These are phyloP conservation scores for Cuculus canorus DNA, from an alignment of 2,797 vertebrate genomes.

Conservation along the genomic window DNA sequence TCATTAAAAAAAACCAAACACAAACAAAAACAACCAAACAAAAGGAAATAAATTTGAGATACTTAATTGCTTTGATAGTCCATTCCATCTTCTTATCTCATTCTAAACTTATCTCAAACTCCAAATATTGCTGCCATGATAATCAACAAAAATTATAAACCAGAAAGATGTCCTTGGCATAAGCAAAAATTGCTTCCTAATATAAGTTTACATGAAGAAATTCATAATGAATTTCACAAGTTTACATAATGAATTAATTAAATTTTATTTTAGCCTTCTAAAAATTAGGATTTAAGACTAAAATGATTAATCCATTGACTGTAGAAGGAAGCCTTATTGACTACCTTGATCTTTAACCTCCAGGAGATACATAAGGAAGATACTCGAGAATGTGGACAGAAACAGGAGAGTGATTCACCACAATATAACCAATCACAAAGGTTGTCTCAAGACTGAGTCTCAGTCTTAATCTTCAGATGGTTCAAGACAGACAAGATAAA, in stretches of 20 bases:
- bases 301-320: background rate
- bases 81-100: background rate
- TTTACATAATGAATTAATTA: background rate
- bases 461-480: background rate
- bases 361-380: background rate
- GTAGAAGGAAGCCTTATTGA: background rate
- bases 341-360: background rate
- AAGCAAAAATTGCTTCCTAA: background rate
- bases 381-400: background rate
- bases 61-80: background rate
- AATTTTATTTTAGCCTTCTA: background rate
- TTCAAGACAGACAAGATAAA: background rate
- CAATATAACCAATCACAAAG: background rate
- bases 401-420: background rate
- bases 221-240: background rate
- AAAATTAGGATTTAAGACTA: background rate
- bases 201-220: background rate
- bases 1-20: background rate
- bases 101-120: background rate
- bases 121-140: background rate
- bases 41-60: background rate
- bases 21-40: too few relatives aligned
- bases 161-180: background rate
- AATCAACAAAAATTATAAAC: background rate
- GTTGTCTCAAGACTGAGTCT: background rate